A percentile compares a stretch with the other conserved stretches of the same genome.
phyloP scores from a whole-genome alignment of 1,140 invertebrate genomes.

The Diorhabda elongata region DNA sequence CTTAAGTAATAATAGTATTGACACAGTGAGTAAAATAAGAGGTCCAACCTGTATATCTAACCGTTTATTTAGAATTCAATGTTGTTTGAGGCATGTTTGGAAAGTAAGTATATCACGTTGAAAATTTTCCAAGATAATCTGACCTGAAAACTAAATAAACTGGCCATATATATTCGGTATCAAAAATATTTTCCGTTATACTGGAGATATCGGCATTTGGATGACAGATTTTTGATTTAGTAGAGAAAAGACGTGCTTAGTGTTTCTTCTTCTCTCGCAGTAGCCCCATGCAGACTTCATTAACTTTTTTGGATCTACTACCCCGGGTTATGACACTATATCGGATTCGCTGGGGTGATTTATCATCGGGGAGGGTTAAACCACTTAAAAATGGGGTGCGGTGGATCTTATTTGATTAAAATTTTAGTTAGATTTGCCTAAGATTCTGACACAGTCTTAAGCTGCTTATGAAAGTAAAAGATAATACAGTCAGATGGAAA shows the following conservation, averaged over 20 bases:
- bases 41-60: no score
- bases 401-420: slow-evolving; percentile 20
- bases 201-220: slow-evolving; percentile 13
- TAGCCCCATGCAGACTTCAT: slow-evolving; percentile 18
- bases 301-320: slow-evolving; percentile 21
- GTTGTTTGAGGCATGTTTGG: not conserved
- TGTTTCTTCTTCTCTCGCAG: slow-evolving; percentile 13
- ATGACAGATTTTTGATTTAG: slow-evolving; percentile 21
- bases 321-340: slow-evolving; percentile 22
- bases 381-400: slow-evolving; percentile 22
- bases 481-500: no score
- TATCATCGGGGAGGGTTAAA: slow-evolving; percentile 19
- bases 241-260: slow-evolving; percentile 22
- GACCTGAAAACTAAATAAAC: slow-evolving; percentile 21
- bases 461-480: no score
- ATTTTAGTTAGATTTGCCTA: slow-evolving; percentile 11
- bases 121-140: slow-evolving; percentile 17
- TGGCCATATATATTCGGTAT: slow-evolving; percentile 22
- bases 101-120: slow-evolving; percentile 10
- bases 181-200: slow-evolving; percentile 17
- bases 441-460: not conserved
- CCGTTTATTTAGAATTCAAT: no score
- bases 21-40: no score
- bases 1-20: no score
- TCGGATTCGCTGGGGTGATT: slow-evolving; percentile 17